phyloP scores from a whole-genome alignment of 1,140 invertebrate species.

The Drosophila suzukii region DNA sequence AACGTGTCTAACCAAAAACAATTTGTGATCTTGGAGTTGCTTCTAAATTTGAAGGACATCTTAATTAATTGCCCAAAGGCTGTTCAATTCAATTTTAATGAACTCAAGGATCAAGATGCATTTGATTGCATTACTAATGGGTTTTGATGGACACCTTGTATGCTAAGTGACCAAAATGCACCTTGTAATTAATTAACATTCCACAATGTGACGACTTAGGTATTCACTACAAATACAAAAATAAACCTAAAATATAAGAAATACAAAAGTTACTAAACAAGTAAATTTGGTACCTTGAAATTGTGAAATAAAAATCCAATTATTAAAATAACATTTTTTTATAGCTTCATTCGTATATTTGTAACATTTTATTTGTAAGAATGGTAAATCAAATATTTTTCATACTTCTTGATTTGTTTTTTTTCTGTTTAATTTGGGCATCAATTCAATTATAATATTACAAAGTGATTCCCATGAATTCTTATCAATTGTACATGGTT shows the following conservation, averaged over 20 bases:
- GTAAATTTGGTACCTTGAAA: not conserved
- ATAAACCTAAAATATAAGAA: not conserved
- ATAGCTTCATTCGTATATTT: too few species aligned
- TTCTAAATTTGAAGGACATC: not conserved
- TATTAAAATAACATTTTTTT: too few species aligned
- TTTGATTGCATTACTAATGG: constrained; percentile 1
- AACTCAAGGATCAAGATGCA: not conserved
- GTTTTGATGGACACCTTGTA: not conserved
- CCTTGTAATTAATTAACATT: not conserved
- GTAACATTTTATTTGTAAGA: too few species aligned
- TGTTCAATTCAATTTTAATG: constrained; percentile 2
- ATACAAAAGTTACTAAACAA: not conserved
- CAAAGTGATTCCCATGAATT: not conserved
- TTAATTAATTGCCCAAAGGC: constrained; percentile 3
- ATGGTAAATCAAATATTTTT: too few species aligned
- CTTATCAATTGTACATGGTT: not conserved
- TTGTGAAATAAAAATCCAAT: too few species aligned
- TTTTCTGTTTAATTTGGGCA: too few species aligned
- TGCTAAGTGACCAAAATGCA: not conserved
- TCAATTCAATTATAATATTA: not conserved
- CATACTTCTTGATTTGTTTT: too few species aligned
- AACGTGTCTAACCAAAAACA: not conserved
- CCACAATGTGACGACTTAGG: not conserved
- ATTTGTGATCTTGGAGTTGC: not conserved
- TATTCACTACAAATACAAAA: too few species aligned